Evolutionary conservation across 2,888 invertebrate species (phyloP).

Genomic region (Schrankia costaestrigalis): DNA sequence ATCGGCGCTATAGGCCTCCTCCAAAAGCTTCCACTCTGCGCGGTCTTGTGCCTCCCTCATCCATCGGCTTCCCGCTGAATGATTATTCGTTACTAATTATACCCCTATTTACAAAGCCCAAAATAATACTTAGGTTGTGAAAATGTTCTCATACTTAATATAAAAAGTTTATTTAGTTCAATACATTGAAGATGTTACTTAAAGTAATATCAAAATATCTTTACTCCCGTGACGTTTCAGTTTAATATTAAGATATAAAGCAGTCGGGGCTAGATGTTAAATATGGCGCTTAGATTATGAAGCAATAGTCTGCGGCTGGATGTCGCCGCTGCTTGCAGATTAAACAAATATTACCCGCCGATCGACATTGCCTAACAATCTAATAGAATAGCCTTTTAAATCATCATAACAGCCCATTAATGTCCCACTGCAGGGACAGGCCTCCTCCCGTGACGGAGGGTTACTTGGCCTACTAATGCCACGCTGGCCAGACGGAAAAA

Average conservation of each 20-base stretch:
- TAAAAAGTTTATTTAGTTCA: constrained; percentile 6
- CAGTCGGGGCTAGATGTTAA: constrained; percentile 46
- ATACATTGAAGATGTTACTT: background rate
- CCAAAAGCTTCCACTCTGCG: too few relatives aligned
- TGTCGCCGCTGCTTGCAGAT: constrained; percentile 65
- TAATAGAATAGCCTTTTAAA: constrained; percentile 22
- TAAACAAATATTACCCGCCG: constrained; percentile 77
- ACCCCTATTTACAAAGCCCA: too few relatives aligned
- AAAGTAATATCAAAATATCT: constrained; percentile 12
- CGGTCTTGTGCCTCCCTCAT: too few relatives aligned
- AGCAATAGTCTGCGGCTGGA: constrained; percentile 64
- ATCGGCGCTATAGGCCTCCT: too few relatives aligned
- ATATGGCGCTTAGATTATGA: constrained; percentile 68
- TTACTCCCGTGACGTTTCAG: constrained; percentile 7
- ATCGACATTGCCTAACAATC: constrained; percentile 30
- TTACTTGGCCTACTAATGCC: too few relatives aligned
- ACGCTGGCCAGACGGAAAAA: too few relatives aligned
- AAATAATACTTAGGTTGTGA: too few relatives aligned
- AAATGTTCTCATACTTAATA: too few relatives aligned
- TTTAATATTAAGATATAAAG: constrained; percentile 29
- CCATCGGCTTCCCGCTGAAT: too few relatives aligned
- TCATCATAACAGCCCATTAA: background rate
- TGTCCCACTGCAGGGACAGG: background rate
- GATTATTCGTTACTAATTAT: too few relatives aligned
- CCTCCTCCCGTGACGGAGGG: background rate